phyloP scores from a whole-genome alignment of 2,888 invertebrate species.

The Ophion ventricosus region DNA sequence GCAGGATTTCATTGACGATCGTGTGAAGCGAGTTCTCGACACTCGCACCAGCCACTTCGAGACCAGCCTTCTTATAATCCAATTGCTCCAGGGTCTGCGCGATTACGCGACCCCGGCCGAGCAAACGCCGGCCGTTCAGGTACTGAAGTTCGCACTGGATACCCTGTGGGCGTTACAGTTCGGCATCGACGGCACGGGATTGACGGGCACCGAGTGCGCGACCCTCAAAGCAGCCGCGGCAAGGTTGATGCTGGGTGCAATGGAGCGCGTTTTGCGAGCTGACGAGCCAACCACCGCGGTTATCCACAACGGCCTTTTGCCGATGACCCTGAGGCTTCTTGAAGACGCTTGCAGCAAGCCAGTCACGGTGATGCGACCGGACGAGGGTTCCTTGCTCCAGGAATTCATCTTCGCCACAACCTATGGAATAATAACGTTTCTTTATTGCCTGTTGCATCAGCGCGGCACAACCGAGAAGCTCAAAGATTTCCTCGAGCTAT shows the following conservation, averaged over 20 bases:
- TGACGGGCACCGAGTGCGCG: constrained; percentile 82
- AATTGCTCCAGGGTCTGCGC: constrained; percentile 85
- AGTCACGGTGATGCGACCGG: constrained; percentile 66
- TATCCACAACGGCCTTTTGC: constrained; percentile 86
- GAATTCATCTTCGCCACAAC: constrained; percentile 86
- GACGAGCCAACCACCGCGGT: constrained; percentile 85
- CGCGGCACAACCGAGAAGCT: constrained; percentile 83
- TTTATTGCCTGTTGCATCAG: constrained; percentile 86
- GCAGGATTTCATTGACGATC: constrained; percentile 85
- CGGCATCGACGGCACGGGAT: constrained; percentile 83
- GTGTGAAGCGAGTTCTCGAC: constrained; percentile 84
- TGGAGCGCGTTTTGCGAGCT: constrained; percentile 85
- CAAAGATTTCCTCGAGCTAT: constrained; percentile 86
- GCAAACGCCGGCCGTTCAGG: constrained; percentile 86
- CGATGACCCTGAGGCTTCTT: constrained; percentile 86
- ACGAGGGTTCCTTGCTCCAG: constrained; percentile 85
- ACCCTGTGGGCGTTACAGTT: constrained; percentile 87
- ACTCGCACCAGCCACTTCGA: constrained; percentile 85
- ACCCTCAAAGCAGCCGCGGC: constrained; percentile 85
- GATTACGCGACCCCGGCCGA: constrained; percentile 85
- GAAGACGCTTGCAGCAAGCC: constrained; percentile 84
- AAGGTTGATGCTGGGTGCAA: constrained; percentile 85
- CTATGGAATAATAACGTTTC: constrained; percentile 86
- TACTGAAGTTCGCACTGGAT: constrained; percentile 86
- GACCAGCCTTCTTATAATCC: constrained; percentile 85